These are phyloP conservation scores for Halcyon leucocephala DNA, from an alignment of 2,797 vertebrate genomes.

Conservation along the genomic window DNA sequence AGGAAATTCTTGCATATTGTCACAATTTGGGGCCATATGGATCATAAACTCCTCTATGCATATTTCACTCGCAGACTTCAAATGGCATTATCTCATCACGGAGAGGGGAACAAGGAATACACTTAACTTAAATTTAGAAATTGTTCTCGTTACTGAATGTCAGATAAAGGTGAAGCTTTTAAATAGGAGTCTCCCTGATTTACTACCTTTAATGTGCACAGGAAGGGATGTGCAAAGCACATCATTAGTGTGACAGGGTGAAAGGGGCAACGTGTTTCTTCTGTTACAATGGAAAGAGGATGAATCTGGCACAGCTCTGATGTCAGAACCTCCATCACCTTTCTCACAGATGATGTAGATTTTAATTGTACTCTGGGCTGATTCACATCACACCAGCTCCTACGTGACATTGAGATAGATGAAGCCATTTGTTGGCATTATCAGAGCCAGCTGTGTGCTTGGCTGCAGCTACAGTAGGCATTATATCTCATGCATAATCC, in stretches of 20 bases:
- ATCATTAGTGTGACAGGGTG: conserved; percentile 80
- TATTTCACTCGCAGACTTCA: conserved; percentile 65
- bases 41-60: conserved; percentile 73
- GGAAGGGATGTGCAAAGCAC: conserved; percentile 67
- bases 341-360: conserved; percentile 83
- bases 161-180: conserved; percentile 79
- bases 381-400: conserved; percentile 80
- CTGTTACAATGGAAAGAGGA: conserved; percentile 76
- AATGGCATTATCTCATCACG: conserved; percentile 68
- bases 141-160: conserved; percentile 75
- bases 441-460: conserved; percentile 90
- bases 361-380: conserved; percentile 82
- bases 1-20: conserved; percentile 72
- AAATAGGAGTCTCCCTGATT: conserved; percentile 76
- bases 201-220: conserved; percentile 74
- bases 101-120: conserved; percentile 45
- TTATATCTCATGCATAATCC: conserved; percentile 87
- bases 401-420: conserved; percentile 88
- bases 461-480: conserved; percentile 83
- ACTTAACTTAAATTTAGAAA: conserved; percentile 71
- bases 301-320: conserved; percentile 79
- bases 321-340: conserved; percentile 83
- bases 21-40: conserved; percentile 64
- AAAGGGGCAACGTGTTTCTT: conserved; percentile 78
- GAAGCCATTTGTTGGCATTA: conserved; percentile 89